phyloP scores from a whole-genome alignment of 1,140 invertebrate species.

The Platorchestia sp. region DNA sequence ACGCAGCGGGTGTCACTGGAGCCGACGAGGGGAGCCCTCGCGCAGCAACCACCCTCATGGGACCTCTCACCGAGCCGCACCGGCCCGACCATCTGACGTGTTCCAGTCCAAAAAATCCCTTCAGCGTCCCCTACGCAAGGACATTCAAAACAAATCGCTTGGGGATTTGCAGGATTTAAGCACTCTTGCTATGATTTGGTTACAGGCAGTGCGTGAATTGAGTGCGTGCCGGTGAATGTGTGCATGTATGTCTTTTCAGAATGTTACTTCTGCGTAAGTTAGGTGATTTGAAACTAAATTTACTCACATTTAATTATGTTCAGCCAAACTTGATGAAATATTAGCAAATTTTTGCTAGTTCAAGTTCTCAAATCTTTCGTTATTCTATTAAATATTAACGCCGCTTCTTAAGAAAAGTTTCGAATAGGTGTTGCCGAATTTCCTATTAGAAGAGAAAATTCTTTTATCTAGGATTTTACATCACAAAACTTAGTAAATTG shows the following conservation, averaged over 20 bases:
- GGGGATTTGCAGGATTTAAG: not conserved
- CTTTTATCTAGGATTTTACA: too few species aligned
- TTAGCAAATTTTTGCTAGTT: too few species aligned
- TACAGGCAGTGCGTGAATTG: not conserved
- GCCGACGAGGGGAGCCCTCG: not conserved
- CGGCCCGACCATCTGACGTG: conserved; percentile 19
- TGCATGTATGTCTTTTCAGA: too few species aligned
- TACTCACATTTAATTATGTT: not conserved
- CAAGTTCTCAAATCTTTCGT: too few species aligned
- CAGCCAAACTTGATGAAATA: too few species aligned
- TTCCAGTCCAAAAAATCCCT: not conserved
- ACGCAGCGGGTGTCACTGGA: conserved; percentile 5
- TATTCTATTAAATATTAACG: too few species aligned
- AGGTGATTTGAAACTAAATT: not conserved
- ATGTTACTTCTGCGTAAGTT: not conserved
- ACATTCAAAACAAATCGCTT: not conserved
- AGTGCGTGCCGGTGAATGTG: not conserved
- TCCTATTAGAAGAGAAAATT: too few species aligned
- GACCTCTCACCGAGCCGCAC: not conserved
- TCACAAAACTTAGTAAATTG: too few species aligned
- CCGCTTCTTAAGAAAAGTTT: too few species aligned
- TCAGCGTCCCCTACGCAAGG: not conserved
- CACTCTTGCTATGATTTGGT: not conserved
- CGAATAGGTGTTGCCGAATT: too few species aligned
- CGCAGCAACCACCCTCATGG: not conserved